These are phyloP conservation scores for Magallana ariakensis DNA, from an alignment of 1,140 invertebrate genomes.

Conservation along the genomic window DNA sequence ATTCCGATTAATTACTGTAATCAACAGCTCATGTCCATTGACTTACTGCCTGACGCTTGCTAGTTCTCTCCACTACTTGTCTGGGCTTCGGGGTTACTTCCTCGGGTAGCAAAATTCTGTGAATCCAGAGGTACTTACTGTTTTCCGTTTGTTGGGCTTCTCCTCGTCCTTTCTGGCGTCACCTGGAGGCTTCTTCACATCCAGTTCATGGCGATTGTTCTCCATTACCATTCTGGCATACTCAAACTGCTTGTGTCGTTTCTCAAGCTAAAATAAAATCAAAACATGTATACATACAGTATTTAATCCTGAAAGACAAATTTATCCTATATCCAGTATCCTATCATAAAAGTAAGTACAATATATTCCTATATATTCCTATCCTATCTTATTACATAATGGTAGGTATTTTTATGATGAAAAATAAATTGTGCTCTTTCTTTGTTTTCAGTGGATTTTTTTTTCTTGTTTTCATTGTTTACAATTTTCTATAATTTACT, in stretches of 20 bases:
- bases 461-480: too few species aligned
- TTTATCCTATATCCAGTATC: too few species aligned
- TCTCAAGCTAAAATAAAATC: constrained; percentile 69
- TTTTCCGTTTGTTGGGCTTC: constrained; percentile 61
- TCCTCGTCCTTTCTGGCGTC: constrained; percentile 58
- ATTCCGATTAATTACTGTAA: too few species aligned
- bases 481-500: too few species aligned
- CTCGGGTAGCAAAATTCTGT: constrained; percentile 1
- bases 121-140: constrained; percentile 45
- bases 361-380: too few species aligned
- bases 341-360: too few species aligned
- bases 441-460: too few species aligned
- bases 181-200: constrained; percentile 61
- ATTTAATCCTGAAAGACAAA: too few species aligned
- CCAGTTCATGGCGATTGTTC: constrained; percentile 67
- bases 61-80: background rate
- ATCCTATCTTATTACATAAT: too few species aligned
- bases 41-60: constrained; percentile 28
- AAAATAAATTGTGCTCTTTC: too few species aligned
- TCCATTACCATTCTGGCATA: constrained; percentile 75
- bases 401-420: too few species aligned
- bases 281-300: background rate
- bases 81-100: background rate
- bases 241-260: constrained; percentile 72
- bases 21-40: background rate